Evolutionary conservation across 2,797 vertebrate genomes (phyloP).

Genomic region (Agapornis canus): DNA sequence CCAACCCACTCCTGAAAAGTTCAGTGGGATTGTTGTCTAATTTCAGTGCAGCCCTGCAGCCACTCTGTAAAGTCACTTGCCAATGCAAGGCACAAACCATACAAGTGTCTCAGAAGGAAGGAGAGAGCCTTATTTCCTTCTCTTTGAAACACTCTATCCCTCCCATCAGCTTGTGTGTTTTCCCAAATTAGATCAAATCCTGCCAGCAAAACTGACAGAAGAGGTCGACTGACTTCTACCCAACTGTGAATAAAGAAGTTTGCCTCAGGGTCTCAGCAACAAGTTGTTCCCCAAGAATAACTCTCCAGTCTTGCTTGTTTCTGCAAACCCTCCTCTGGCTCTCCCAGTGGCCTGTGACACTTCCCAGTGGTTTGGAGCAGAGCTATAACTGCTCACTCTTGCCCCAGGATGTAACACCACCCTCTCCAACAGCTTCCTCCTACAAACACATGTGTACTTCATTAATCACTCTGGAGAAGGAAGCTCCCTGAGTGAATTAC

Average conservation of each 20-base stretch:
- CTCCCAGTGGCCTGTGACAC: not conserved
- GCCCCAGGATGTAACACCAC: not conserved
- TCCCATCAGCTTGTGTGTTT: not conserved
- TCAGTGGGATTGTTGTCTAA: conserved; percentile 33
- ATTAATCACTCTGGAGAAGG: not conserved
- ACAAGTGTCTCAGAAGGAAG: not conserved
- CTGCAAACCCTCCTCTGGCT: not conserved
- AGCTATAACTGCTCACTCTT: not conserved
- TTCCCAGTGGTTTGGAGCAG: not conserved
- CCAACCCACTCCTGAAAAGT: conserved; percentile 10
- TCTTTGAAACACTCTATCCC: not conserved
- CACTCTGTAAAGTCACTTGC: not conserved
- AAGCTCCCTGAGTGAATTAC: not conserved
- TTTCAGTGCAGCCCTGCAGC: not conserved
- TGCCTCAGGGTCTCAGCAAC: not conserved
- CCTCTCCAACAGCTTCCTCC: not conserved
- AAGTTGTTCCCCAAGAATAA: not conserved
- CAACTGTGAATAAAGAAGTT: not conserved
- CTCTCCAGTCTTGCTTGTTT: not conserved
- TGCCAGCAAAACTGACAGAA: not conserved
- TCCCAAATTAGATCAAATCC: not conserved
- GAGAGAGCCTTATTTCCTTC: not conserved
- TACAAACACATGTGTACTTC: not conserved
- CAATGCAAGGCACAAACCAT: not conserved
- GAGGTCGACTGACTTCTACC: not conserved